Conservation (phyloP, 1,140 invertebrate genomes). For the Neomicropteryx cornuta region DNA sequence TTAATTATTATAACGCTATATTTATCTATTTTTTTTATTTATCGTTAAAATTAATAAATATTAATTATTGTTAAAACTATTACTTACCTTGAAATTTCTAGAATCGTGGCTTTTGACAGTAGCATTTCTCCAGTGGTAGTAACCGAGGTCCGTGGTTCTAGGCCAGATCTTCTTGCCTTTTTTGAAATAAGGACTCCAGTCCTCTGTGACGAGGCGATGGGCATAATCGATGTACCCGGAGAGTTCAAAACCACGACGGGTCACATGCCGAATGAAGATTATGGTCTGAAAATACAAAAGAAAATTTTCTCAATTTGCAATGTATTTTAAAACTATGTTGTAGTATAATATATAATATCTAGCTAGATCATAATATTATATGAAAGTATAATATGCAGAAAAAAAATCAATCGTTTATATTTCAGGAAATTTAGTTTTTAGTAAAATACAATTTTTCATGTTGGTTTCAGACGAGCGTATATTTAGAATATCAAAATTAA, state of each 20-base stretch:
- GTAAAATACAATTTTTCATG: no score
- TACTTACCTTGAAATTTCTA: constrained; percentile 49
- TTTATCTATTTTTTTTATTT: no score
- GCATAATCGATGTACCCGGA: constrained; percentile 71
- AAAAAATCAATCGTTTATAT: no score
- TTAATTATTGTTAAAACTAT: no score
- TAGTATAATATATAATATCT: constrained; percentile 2
- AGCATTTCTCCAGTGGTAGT: constrained; percentile 60
- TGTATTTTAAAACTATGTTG: constrained; percentile 3
- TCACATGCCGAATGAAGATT: constrained; percentile 55
- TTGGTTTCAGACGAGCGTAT: no score
- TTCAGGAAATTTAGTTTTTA: no score
- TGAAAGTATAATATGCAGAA: constrained; percentile 2
- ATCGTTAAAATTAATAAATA: no score
- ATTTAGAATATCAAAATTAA: no score
- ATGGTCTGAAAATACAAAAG: constrained; percentile 44
- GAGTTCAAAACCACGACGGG: constrained; percentile 53
- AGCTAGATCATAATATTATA: constrained; percentile 2
- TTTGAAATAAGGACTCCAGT: constrained; percentile 62
- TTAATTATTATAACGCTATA: no score
- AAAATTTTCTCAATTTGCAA: constrained; percentile 1
- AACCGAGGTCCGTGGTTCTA: constrained; percentile 54
- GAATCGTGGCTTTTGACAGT: constrained; percentile 51
- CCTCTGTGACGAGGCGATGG: constrained; percentile 53
- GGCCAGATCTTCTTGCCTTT: constrained; percentile 50